Base-by-base conservation (phyloP, 2,888 invertebrate genomes). In the Xestobium rufovillosum region DNA sequence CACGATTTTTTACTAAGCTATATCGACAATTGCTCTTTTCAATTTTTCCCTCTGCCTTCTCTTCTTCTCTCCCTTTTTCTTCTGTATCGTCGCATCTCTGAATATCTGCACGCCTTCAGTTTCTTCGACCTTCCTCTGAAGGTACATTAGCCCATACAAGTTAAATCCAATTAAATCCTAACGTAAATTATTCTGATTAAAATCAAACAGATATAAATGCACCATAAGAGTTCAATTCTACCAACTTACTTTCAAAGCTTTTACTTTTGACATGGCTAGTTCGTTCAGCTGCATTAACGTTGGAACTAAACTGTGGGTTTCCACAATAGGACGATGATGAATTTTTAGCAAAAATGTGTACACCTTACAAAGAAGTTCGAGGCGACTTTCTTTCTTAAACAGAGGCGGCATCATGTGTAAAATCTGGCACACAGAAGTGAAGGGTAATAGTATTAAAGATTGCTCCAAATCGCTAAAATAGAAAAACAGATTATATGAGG, bases 161-260 rank as follows among this genome's bases (percentile, higher is more conserved):
- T 96, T 96, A 61, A 78, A 83, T 3, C 92, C 94, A 30, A 89
- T 75, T 53, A 78, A 72, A 60, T 92, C 87, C 78, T 92, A 67
- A 10, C 73, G 56, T 31, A 45, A 35, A 38, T 43, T 29, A 43
- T n/a, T n/a, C n/a, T n/a, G n/a, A n/a, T n/a, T n/a, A n/a, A n/a
- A n/a, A n/a, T n/a, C n/a, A n/a, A n/a, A n/a, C n/a, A n/a, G n/a
- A 43, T 33, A 41, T 31, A 41, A 39, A 16, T 63, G 55, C 34
- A 59, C 31, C 2, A 31, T 3, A 4, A 15, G 9, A 30, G 16
- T 9, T 25, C 25, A 28, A 27, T 6, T 10, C 6, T 10, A 27
- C 6, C 11, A 26, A 51, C 66, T 69, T 67, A 83, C 83, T 65
- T 79, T 66, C 26, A 82, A 59, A 42, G 77, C 71, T 33, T 68